Evolutionary conservation across 1,140 invertebrate genomes (phyloP).

Genomic region (Tenebrio molitor): DNA sequence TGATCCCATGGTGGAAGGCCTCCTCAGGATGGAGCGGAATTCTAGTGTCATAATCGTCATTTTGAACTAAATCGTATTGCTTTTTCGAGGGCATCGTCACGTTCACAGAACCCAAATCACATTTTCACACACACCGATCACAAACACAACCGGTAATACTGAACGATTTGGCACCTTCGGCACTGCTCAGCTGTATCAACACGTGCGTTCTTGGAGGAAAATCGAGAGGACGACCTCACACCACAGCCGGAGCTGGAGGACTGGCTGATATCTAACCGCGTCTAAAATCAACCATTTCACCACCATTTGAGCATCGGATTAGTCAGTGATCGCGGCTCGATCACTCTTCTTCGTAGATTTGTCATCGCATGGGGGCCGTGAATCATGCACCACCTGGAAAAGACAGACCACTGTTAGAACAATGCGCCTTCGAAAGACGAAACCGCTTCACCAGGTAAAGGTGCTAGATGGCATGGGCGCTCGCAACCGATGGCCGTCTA

Average conservation of each 20-base stretch:
- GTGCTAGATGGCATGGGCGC: background rate
- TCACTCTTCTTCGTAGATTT: slow-evolving; percentile 20
- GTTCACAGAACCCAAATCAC: slow-evolving; percentile 9
- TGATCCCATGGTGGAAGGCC: slow-evolving; percentile 96
- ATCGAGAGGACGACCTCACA: background rate
- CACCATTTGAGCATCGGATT: slow-evolving; percentile 2
- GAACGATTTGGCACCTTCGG: slow-evolving; percentile 12
- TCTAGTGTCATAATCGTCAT: slow-evolving; percentile 94
- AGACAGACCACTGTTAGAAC: background rate
- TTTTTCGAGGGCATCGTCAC: slow-evolving; percentile 84
- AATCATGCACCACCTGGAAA: slow-evolving; percentile 27
- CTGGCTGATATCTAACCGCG: slow-evolving; percentile 18
- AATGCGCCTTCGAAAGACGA: background rate
- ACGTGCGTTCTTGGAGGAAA: background rate
- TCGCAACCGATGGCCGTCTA: background rate
- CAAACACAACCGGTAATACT: slow-evolving; percentile 20
- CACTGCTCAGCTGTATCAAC: background rate
- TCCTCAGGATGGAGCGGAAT: slow-evolving; percentile 96
- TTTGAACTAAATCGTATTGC: slow-evolving; percentile 94
- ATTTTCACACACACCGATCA: slow-evolving; percentile 28
- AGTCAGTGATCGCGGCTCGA: slow-evolving; percentile 2
- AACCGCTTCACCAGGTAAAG: background rate
- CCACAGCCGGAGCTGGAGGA: background rate
- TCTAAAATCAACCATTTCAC: slow-evolving; percentile 7
- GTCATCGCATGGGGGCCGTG: slow-evolving; percentile 31